Conservation (phyloP, 2,113 vertebrate species). For the Planiliza haematocheilus region DNA sequence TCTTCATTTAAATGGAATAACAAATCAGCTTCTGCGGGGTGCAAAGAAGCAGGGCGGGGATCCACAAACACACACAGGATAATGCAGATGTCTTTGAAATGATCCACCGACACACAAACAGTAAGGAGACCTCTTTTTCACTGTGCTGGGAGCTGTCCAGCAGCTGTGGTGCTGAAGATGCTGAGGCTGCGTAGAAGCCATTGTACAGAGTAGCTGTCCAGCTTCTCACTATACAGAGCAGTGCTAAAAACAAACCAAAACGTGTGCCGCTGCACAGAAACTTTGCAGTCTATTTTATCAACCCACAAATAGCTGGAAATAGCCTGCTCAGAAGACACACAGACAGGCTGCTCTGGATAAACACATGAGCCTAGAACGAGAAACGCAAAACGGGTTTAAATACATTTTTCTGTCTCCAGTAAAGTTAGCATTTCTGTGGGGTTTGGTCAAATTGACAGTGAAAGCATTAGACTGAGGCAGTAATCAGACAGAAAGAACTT, state of each 20-base stretch:
- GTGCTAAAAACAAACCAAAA: constrained; percentile 60
- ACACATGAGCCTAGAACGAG: not conserved
- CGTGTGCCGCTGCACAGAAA: no score
- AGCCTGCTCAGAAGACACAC: no score
- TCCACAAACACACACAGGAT: constrained; percentile 28
- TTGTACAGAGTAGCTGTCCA: constrained; percentile 55
- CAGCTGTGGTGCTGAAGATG: constrained; percentile 50
- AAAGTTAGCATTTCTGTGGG: no score
- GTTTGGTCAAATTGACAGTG: no score
- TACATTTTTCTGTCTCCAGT: no score
- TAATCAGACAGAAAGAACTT: no score
- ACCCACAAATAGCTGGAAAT: not conserved
- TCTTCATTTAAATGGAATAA: constrained; percentile 82
- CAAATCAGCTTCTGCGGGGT: constrained; percentile 71
- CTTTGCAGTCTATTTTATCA: not conserved
- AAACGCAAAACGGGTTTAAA: not conserved
- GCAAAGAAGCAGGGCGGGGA: constrained; percentile 25
- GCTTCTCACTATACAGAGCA: not conserved
- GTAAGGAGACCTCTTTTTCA: not conserved
- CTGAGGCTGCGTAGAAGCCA: constrained; percentile 7
- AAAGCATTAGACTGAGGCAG: no score
- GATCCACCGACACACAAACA: constrained; percentile 8
- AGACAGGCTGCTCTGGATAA: not conserved
- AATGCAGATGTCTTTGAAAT: constrained; percentile 43
- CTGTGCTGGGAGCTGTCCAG: constrained; percentile 65